Evolutionary conservation across 2,113 vertebrate genomes (phyloP), one percentile per base, ranked within the genome.

Genomic region (Ptychochromis oligacanthus): DNA sequence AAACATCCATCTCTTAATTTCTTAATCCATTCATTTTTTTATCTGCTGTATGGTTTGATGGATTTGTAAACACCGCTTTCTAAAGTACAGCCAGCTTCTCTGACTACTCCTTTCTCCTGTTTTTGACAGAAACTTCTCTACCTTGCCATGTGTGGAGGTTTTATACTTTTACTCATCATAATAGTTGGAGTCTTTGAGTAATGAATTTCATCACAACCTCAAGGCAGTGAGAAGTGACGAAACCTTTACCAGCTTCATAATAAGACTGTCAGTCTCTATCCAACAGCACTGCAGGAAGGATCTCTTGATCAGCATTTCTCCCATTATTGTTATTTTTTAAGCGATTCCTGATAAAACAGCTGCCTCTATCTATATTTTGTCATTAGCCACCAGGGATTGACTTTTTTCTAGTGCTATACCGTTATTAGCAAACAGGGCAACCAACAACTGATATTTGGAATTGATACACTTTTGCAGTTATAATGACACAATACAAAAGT

Each of bases 141-240:
- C 94, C 91, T 97, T 80, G 93, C 96, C 93, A 90, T 96, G 79
- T 97, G 96, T 94, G 96, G 96, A 89, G 89, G 94, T 86, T 84
- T 97, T 91, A 89, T 97, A 91, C 93, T 97, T 93, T 91, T 97
- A 89, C 95, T 96, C 91, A 96, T 97, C 95, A 92, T 96, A 92
- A 89, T 97, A 81, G 96, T 95, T 80, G 93, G 90, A 75, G 79
- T 90, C 34, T 89, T 88, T 61, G 88, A 80, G 75, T 91, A 87
- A 93, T 60, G 79, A 83, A 70, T 78, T 76, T 49, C 78, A 46
- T 38, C 17, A 31, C 65, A 56, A 14, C 74, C 70, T 77, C 40
- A 61, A 36, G 40, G 70, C 52, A 52, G 59, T 43, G 72, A n/a
- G 46, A 70, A 31, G 76, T n/a, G 64, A 64, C 75, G 62, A 76